Conservation (phyloP, 2,888 invertebrate species). For the Athalia circularis region DNA sequence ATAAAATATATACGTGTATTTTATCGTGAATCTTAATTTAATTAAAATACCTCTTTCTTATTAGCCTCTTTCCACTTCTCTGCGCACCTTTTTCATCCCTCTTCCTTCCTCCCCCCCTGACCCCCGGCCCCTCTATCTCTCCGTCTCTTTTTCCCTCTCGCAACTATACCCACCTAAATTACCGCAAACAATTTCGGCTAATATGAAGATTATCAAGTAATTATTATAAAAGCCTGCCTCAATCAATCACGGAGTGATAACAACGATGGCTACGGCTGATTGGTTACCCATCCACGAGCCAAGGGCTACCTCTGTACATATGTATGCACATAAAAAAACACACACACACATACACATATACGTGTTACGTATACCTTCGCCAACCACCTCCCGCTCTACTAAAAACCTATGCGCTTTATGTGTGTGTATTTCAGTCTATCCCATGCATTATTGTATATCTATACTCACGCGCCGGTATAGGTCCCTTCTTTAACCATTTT, state of each 20-base stretch:
- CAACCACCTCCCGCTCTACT: neutral
- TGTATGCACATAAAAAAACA: neutral
- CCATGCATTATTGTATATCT: slow-evolving; percentile 4
- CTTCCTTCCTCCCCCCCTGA: slow-evolving; percentile 22
- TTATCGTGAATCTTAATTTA: slow-evolving; percentile 7
- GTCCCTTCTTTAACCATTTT: slow-evolving; percentile 4
- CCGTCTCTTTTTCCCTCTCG: slow-evolving; percentile 1
- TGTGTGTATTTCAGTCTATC: slow-evolving; percentile 17
- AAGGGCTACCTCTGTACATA: neutral
- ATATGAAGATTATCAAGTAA: slow-evolving; percentile 67
- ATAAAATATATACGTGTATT: too few species aligned
- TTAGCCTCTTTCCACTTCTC: neutral
- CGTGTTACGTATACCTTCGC: neutral
- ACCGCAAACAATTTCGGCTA: slow-evolving; percentile 63
- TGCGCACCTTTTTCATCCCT: neutral
- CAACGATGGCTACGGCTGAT: slow-evolving; percentile 45
- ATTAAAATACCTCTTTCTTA: slow-evolving; percentile 34
- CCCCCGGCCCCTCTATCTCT: slow-evolving; percentile 14
- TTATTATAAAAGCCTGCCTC: slow-evolving; percentile 70
- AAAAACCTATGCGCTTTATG: slow-evolving; percentile 3
- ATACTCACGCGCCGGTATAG: neutral
- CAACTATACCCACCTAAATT: slow-evolving; percentile 55
- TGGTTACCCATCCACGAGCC: slow-evolving; percentile 13
- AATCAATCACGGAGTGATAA: slow-evolving; percentile 70
- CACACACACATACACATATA: neutral